Evolutionary conservation across 2,888 invertebrate genomes (phyloP), one percentile per base, ranked within the genome.

Genomic region (Lomographa bimaculata): DNA sequence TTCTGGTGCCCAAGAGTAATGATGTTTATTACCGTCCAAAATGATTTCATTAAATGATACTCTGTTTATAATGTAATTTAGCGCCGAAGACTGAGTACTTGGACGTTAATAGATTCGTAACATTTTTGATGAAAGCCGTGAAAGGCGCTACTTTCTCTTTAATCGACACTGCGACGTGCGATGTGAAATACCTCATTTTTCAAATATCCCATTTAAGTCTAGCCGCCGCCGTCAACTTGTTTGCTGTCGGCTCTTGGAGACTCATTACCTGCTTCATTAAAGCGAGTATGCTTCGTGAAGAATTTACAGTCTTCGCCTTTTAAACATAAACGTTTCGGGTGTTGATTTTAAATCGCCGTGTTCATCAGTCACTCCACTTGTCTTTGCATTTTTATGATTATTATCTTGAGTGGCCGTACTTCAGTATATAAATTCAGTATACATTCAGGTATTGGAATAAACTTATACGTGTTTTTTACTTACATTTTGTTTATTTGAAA

Each of bases 201-300:
- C 36, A 58, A 55, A 57, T 42, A 42, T 38, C 40, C 43, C 39
- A 50, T 60, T 57, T 54, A 59, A 43, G 46, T 41, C 26, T 17
- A 46, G 46, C 41, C 35, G 53, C 48, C n/a, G n/a, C 2, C 36
- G 59, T 61, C 46, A 55, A 59, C 61, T 69, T 76, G 71, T 75
- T 76, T 75, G 68, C 69, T 67, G 74, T 75, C 66, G 74, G 68
- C 74, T 76, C 66, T 61, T 57, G 43, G 57, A 66, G 72, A 60
- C 72, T 79, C 79, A 79, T 82, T 82, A 80, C 72, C 72, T 76
- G 79, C 76, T 79, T 83, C 80, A 84, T 84, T 86, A 79, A 78
- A 72, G 66, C 64, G 64, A 79, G 79, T 66, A 60, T 60, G 60
- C 76, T n/a, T 66, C 67, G 70, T 61, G 49, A 64, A 65, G 67